Evolutionary conservation across 2,888 invertebrate genomes (phyloP), one percentile per base, ranked within the genome.

Genomic region (Tetranychus truncatus): DNA sequence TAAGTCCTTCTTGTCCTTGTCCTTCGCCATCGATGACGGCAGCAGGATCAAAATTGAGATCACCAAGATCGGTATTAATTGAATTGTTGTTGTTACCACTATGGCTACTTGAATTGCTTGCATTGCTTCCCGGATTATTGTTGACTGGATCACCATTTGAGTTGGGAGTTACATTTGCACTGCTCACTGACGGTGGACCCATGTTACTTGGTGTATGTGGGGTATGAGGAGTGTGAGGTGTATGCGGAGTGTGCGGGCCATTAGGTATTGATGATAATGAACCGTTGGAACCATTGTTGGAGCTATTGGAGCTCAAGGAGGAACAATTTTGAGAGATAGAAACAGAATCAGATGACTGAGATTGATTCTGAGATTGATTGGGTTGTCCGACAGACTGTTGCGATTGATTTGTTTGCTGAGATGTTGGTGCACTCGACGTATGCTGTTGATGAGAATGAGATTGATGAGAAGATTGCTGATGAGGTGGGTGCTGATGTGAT

Each of bases 21-120:
- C 91, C 91, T 84, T 93, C 93, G 76, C 92, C 92, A 81, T 92
- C 93, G 76, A 94, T 93, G 80, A 92, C 91, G 78, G 92, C 91
- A 79, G 92, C 90, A 66, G 94, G 93, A 84, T 94, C 94, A 82
- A 95, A 94, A 84, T 91, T 91, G 81, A 93, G 87, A 84, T 92
- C 92, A 45, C 79, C 77, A n/a, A 80, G 76, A 74, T 77, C 77
- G 71, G 76, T 77, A 72, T 76, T 76, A 11, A 77, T 75, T 8
- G 77, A 74, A 67, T 77, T 76, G 9, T 77, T 75, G 15, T 77
- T 77, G 66, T 76, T 76, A 45, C 44, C 24, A 24, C n/a, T 72
- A n/a, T 72, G 9, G 24, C 24, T 72, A 66, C n/a, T 55, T 20
- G 65, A 46, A 34, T 72, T 72, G 44, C 46, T 72, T 24, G 21